Evolutionary conservation across 2,888 invertebrate genomes (phyloP).

Genomic region (Muschampia plurimacula): DNA sequence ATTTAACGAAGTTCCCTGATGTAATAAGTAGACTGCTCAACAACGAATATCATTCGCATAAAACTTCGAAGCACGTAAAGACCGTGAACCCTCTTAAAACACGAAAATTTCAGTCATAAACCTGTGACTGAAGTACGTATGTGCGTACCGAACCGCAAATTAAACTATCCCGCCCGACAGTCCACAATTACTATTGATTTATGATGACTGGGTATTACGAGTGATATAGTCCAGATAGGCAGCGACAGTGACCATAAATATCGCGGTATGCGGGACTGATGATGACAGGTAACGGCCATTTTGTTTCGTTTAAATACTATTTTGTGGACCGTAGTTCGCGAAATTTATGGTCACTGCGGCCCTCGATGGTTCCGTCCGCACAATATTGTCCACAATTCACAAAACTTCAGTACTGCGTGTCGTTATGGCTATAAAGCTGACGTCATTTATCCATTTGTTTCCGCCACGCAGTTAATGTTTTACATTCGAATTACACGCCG

Average conservation of each 20-base stretch:
- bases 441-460: constrained; percentile 33
- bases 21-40: neutral
- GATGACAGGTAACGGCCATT: constrained; percentile 63
- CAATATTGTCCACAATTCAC: constrained; percentile 35
- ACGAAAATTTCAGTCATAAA: constrained; percentile 7
- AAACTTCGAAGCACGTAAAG: neutral
- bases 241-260: constrained; percentile 58
- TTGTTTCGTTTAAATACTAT: constrained; percentile 53
- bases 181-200: constrained; percentile 53
- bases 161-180: constrained; percentile 25
- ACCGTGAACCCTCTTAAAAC: neutral
- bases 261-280: constrained; percentile 59
- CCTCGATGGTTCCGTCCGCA: constrained; percentile 13
- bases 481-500: constrained; percentile 15
- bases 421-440: constrained; percentile 25
- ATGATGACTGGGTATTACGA: constrained; percentile 57
- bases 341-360: constrained; percentile 33
- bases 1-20: neutral
- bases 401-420: constrained; percentile 12
- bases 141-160: constrained; percentile 8
- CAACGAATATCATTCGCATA: neutral
- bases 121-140: constrained; percentile 1
- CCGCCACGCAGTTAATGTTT: constrained; percentile 14
- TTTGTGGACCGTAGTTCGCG: constrained; percentile 29
- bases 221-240: constrained; percentile 42